A percentile compares a stretch with the other conserved stretches of the same genome.
phyloP scores from a whole-genome alignment of 2,888 invertebrate species.

The Caenorhabditis parvicauda region DNA sequence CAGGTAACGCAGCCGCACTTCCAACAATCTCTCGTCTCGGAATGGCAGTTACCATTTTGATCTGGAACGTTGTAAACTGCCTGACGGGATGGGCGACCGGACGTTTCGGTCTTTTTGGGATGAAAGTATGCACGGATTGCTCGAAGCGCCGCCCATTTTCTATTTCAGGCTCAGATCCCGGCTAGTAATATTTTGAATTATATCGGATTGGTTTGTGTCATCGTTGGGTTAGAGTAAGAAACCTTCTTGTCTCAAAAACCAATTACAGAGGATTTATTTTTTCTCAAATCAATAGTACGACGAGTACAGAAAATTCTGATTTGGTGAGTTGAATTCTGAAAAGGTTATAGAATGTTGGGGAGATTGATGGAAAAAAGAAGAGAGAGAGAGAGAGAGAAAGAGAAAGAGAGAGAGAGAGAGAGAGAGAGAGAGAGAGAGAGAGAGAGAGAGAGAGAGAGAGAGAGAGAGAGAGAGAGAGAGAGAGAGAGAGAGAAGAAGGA shows the following conservation, averaged over 20 bases:
- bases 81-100: conserved; percentile 63
- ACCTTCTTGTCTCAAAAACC: not conserved
- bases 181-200: conserved; percentile 50
- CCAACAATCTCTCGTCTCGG: conserved; percentile 63
- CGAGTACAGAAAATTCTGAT: too few species aligned
- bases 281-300: conserved; percentile 50
- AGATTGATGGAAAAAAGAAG: too few species aligned
- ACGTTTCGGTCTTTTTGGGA: conserved; percentile 55
- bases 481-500: too few species aligned
- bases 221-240: conserved; percentile 36
- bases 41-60: conserved; percentile 64
- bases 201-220: conserved; percentile 49
- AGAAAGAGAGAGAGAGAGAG: too few species aligned
- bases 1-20: conserved; percentile 66
- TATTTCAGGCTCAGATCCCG: conserved; percentile 32
- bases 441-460: too few species aligned
- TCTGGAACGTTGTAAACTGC: conserved; percentile 66
- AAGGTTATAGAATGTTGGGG: too few species aligned
- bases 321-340: too few species aligned
- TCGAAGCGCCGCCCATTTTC: too few species aligned
- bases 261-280: conserved; percentile 50
- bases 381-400: too few species aligned
- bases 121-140: too few species aligned
- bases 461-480: too few species aligned
- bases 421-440: too few species aligned